A percentile compares a stretch with the other conserved stretches of the same genome.
Conservation (phyloP, 2,113 vertebrate genomes). For the Nerophis ophidion region DNA sequence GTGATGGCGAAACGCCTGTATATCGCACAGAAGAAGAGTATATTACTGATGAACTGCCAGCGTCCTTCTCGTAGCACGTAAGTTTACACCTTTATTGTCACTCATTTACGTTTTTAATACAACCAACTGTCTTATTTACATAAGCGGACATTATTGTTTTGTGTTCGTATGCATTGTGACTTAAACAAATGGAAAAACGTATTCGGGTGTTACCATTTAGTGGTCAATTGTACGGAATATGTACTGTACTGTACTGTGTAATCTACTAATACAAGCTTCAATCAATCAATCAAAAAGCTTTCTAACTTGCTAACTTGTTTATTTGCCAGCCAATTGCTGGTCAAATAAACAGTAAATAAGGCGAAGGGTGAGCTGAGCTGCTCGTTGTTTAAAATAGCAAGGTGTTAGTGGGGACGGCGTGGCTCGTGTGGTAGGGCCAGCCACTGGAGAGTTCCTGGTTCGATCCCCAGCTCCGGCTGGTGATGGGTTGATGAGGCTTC, state of each 20-base stretch:
- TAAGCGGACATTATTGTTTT: accelerated
- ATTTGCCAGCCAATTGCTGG: neutral
- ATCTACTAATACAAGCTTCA: too few species aligned
- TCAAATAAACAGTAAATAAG: neutral
- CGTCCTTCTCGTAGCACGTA: constrained; percentile 33
- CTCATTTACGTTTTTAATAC: accelerated
- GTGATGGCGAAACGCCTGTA: too few species aligned
- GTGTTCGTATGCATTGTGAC: neutral
- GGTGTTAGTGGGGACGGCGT: too few species aligned
- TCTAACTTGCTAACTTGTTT: neutral
- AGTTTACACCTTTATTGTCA: constrained; percentile 20
- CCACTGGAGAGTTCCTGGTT: neutral
- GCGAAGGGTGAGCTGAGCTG: too few species aligned
- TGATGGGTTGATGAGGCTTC: too few species aligned
- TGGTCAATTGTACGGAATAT: too few species aligned
- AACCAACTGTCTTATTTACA: neutral
- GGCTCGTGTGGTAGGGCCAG: too few species aligned
- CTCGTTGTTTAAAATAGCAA: neutral
- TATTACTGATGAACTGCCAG: constrained; percentile 41
- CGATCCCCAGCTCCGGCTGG: neutral
- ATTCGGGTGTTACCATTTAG: too few species aligned
- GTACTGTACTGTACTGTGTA: too few species aligned
- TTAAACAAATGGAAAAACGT: too few species aligned
- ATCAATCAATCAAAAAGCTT: too few species aligned
- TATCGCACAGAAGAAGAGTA: neutral